phyloP scores from a whole-genome alignment of 2,888 invertebrate genomes.

The Drosophila dives region DNA sequence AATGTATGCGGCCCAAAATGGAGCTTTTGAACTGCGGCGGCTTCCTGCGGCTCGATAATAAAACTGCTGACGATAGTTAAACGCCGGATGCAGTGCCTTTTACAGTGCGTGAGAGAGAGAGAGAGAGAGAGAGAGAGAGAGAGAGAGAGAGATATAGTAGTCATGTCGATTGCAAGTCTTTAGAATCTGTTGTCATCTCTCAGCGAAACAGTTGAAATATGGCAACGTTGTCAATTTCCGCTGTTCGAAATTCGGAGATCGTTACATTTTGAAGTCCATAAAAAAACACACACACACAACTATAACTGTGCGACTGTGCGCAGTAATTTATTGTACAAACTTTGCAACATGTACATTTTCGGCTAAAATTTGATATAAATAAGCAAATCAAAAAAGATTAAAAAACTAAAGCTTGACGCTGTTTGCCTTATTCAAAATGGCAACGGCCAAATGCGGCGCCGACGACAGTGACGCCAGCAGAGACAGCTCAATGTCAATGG shows the following conservation, averaged over 20 bases:
- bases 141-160: not conserved
- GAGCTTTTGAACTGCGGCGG: conserved; percentile 43
- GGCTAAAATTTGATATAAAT: conserved; percentile 59
- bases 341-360: conserved; percentile 69
- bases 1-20: conserved; percentile 48
- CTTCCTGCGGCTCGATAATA: conserved; percentile 48
- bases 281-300: conserved; percentile 19
- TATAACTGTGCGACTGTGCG: conserved; percentile 3
- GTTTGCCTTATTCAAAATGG: conserved; percentile 60
- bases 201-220: conserved; percentile 42
- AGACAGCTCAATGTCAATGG: conserved; percentile 77
- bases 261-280: conserved; percentile 67
- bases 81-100: conserved; percentile 69
- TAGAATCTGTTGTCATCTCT: conserved; percentile 31
- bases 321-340: conserved; percentile 18
- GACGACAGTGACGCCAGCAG: conserved; percentile 36
- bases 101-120: conserved; percentile 28
- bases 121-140: not conserved
- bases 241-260: conserved; percentile 58
- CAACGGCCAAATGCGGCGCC: conserved; percentile 71
- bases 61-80: conserved; percentile 38
- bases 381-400: conserved; percentile 21
- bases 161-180: not conserved
- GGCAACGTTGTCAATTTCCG: conserved; percentile 71
- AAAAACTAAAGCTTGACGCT: conserved; percentile 31